phyloP scores from a whole-genome alignment of 1,140 invertebrate genomes.

The Orchestia grillus region DNA sequence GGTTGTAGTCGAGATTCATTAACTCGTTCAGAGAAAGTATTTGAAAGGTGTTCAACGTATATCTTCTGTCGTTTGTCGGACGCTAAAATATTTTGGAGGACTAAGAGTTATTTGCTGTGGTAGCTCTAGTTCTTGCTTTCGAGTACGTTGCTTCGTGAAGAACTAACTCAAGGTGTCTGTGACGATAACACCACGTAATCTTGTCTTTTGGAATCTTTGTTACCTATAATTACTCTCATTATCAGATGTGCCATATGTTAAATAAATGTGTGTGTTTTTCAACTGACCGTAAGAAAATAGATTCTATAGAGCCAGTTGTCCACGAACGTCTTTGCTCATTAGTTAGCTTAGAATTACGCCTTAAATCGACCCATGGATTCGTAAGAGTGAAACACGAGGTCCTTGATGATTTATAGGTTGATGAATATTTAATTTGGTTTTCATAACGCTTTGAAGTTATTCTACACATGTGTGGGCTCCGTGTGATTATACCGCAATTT shows the following conservation, averaged over 20 bases:
- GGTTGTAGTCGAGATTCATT: conserved; percentile 36
- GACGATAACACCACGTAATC: not conserved
- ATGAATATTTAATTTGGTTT: not conserved
- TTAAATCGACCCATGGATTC: not conserved
- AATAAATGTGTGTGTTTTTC: conserved; percentile 17
- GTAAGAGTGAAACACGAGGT: not conserved
- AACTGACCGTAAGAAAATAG: not conserved
- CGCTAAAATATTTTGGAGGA: not conserved
- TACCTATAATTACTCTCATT: conserved; percentile 51
- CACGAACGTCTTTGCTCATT: conserved; percentile 17
- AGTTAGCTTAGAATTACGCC: not conserved
- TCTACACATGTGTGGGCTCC: not conserved
- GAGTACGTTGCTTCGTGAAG: not conserved
- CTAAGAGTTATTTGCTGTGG: not conserved
- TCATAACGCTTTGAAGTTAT: not conserved
- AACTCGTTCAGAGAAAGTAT: not conserved
- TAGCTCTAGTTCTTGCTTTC: not conserved
- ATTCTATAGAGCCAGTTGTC: not conserved
- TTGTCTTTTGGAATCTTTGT: conserved; percentile 39
- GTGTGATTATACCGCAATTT: not conserved
- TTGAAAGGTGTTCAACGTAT: not conserved
- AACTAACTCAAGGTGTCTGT: not conserved
- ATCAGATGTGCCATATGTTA: conserved; percentile 52
- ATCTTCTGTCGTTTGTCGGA: not conserved
- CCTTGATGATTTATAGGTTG: not conserved